Percentiles rank a stretch among this genome's conserved stretches.
Evolutionary conservation across 2,113 vertebrate species (phyloP).

Genomic region (Panthera uncia): DNA sequence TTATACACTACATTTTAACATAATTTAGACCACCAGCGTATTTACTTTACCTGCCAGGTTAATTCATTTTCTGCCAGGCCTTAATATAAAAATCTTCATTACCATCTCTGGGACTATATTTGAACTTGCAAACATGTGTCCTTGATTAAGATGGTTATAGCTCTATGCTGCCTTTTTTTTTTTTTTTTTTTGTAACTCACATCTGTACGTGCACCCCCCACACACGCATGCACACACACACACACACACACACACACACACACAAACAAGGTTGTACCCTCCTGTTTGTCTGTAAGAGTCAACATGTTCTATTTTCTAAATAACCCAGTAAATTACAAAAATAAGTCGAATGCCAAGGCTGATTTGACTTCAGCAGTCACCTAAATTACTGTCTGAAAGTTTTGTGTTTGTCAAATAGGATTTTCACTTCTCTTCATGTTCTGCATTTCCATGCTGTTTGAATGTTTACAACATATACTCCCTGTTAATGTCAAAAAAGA

Average conservation of each 20-base stretch:
- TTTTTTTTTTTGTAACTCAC: background rate
- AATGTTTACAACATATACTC: background rate
- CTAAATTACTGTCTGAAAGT: conserved; percentile 33
- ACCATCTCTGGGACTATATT: conserved; percentile 34
- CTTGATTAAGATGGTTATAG: conserved; percentile 56
- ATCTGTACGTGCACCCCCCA: background rate
- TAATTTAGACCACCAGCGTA: conserved; percentile 38
- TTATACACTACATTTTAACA: conserved; percentile 19
- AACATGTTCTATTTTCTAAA: conserved; percentile 54
- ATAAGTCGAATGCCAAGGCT: conserved; percentile 49
- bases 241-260: background rate
- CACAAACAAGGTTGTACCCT: background rate
- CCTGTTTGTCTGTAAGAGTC: background rate
- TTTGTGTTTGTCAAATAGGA: background rate
- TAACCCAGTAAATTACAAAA: conserved; percentile 38
- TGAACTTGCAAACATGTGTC: conserved; percentile 55
- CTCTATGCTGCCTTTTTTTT: background rate
- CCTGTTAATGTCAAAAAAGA: background rate
- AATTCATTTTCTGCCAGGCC: background rate
- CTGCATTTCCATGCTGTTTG: background rate
- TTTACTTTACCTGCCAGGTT: background rate
- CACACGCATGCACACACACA: background rate
- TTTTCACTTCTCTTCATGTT: background rate
- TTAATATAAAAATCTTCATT: conserved; percentile 46
- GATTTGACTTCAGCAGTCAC: background rate